Evolutionary conservation across 2,888 invertebrate species (phyloP), one percentile per base, ranked within the genome.

Genomic region (Cheiracanthium punctorium): DNA sequence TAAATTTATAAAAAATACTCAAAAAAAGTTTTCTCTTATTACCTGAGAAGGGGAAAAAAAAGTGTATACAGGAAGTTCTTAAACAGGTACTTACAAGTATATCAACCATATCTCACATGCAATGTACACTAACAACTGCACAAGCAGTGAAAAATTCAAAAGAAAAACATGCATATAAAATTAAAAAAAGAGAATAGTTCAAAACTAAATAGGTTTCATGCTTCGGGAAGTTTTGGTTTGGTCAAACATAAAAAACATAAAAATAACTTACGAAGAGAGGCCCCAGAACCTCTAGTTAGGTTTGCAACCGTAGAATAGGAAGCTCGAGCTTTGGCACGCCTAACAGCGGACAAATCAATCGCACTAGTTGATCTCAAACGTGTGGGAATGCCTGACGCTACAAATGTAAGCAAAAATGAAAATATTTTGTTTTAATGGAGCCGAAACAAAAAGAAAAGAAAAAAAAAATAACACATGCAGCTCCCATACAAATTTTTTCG

Each of bases 341-440:
- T 96, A 41, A 95, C 97, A 43, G 97, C 97, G 91, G 96, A 96
- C 89, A 97, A 94, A 93, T 98, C 98, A 90, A 98, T 96, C 65
- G 98, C 98, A 77, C 97, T 98, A 91, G 96, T 96, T 76, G 98
- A 97, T 89, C 98, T 92, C 88, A 92, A 90, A 65, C 90, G 90
- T 84, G 90, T 89, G 58, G 90, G 89, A 58, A 90, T 88, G 71
- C 76, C 80, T 67, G 87, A 80, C 24, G 81, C 87, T 81, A 81
- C 69, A 85, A 76, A 82, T 74, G 28, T 28, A 74, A 72, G 80
- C 80, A 80, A 24, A 69, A 74, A 65, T 48, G 17, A 72, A 43
- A 71, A 75, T 29, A 32, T 43, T 58, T 58, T 17, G 7, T 24
- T 2, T 67, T 32, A 65, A 64, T 52, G 7, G 14, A 74, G 30